Conservation (phyloP, 2,113 vertebrate species). For the Mesoclemmys tuberculata region DNA sequence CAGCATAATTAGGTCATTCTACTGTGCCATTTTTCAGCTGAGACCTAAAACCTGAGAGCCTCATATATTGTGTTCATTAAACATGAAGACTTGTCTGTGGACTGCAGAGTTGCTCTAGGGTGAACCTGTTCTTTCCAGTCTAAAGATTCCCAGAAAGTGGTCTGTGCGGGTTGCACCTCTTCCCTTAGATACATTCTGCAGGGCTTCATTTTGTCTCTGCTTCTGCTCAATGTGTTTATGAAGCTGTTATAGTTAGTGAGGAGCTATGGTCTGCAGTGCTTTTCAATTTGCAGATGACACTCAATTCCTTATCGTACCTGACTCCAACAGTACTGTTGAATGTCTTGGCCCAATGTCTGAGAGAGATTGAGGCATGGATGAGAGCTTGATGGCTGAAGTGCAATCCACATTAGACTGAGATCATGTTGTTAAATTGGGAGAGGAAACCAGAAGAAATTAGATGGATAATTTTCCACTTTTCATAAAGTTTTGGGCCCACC, state of each 20-base stretch:
- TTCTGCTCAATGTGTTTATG: too few relatives aligned
- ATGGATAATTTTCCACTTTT: background rate
- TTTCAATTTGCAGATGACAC: too few relatives aligned
- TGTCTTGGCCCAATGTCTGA: too few relatives aligned
- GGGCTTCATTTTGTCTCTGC: too few relatives aligned
- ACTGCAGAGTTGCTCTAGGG: background rate
- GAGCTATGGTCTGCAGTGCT: too few relatives aligned
- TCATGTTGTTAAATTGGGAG: background rate
- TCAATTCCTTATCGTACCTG: too few relatives aligned
- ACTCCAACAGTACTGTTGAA: too few relatives aligned
- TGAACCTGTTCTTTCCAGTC: background rate
- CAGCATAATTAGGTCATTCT: background rate
- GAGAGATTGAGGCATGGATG: too few relatives aligned
- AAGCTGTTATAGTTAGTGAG: too few relatives aligned
- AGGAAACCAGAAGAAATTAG: background rate
- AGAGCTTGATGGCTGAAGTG: fast-evolving
- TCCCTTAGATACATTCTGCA: background rate
- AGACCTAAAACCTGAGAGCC: background rate
- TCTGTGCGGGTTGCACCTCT: background rate
- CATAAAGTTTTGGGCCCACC: background rate
- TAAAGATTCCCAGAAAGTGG: background rate
- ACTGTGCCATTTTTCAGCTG: background rate
- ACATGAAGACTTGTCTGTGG: background rate
- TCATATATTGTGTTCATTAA: background rate
- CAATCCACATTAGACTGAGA: background rate